Base-by-base conservation (phyloP, 2,888 invertebrate species). In the Zygothrica quintamaculata region DNA sequence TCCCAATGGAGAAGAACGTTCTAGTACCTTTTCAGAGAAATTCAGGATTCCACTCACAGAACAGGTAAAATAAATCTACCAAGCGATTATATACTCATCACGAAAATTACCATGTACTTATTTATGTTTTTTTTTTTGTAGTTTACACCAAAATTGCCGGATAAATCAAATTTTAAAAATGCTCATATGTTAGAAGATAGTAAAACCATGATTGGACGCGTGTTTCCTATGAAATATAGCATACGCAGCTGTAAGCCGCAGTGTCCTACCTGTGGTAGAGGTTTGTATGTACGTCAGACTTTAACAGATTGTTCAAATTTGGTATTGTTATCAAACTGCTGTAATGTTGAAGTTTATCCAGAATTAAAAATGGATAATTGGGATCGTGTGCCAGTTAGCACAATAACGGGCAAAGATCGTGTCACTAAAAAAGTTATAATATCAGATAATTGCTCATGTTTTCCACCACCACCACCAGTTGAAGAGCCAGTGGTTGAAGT, bases 261-360 rank as follows among this genome's bases (percentile, higher is more conserved):
- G 1, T 79, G 79, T 25, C 22, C 8, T 0, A 34, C 60, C 1
- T 79, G 79, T 16, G 57, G 56, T 3, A 55, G 6, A 2, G 33
- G 64, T 1, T 42, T 71, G 0, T 55, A 25, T 16, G 4, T 48
- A 0, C 61, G 52, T 0, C 56, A 79, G 48, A 57, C 76, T 0
- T 39, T 85, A 3, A 57, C 82, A 1, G 66, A 46, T 16, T 53
- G 18, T 3, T 29, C 37, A 0, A 66, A 66, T 31, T 13, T 85
- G 0, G 13, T 79, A 8, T 37, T 79, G 1, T 29, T 79, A 1
- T 62, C 75, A 3, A 65, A 68, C 39, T 85, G 79, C 42, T 79
- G 79, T 16, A 48, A 48, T 1, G 58, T 82, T 0, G 42, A 65
- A 12, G 50, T 82, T 1, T 66, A 74, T 44, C 47, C 66, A 0